Evolutionary conservation across 2,888 invertebrate genomes (phyloP).

Genomic region (Chloroclystis v-ata): DNA sequence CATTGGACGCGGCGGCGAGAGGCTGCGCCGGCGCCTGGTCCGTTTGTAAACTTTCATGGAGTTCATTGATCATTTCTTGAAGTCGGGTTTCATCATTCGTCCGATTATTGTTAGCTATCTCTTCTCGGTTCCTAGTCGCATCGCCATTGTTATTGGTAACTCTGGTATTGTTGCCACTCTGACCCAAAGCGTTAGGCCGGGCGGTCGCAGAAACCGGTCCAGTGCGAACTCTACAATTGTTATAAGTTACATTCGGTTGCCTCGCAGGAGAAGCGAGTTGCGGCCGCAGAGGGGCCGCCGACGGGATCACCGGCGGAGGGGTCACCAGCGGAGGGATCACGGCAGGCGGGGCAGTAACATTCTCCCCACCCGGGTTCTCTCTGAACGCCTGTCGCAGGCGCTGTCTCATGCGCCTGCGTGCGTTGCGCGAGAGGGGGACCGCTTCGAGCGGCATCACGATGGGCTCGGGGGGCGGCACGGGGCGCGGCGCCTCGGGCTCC

Average conservation of each 20-base stretch:
- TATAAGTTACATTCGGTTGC: constrained; percentile 1
- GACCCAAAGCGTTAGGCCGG: background rate
- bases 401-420: constrained; percentile 59
- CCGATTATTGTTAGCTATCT: constrained; percentile 11
- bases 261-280: background rate
- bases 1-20: constrained; percentile 14
- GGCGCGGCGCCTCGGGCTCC: constrained; percentile 5
- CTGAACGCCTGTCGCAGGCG: constrained; percentile 53
- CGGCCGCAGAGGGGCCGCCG: background rate
- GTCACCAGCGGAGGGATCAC: background rate
- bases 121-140: constrained; percentile 1
- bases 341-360: background rate
- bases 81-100: constrained; percentile 1
- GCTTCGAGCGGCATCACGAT: too few relatives aligned
- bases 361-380: constrained; percentile 26
- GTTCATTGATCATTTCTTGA: background rate
- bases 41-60: background rate
- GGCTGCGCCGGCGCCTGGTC: constrained; percentile 19
- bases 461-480: constrained; percentile 11
- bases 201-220: background rate
- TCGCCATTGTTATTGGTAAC: background rate
- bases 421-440: constrained; percentile 47
- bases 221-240: constrained; percentile 9
- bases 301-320: background rate
- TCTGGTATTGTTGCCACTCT: background rate